phyloP scores from a whole-genome alignment of 2,113 vertebrate species.

The Hemichromis elongatus region DNA sequence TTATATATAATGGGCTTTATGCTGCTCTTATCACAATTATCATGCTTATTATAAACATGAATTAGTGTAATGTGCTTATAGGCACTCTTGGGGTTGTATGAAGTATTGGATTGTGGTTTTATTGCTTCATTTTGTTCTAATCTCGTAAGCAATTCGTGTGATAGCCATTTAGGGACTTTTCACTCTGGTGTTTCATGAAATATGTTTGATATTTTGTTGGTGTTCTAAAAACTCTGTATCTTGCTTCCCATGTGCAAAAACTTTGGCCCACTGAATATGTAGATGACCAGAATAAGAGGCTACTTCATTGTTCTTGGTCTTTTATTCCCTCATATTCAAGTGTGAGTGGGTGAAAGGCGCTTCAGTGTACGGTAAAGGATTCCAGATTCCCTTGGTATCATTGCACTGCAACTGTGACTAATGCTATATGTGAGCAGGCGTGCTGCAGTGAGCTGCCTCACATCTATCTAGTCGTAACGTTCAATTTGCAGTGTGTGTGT shows the following conservation, averaged over 20 bases:
- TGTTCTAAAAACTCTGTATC: background rate
- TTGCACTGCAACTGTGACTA: conserved; percentile 68
- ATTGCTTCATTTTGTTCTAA: background rate
- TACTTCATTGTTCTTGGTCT: background rate
- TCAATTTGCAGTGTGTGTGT: background rate
- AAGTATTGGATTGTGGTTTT: background rate
- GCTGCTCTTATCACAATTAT: background rate
- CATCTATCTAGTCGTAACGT: conserved; percentile 15
- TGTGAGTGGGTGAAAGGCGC: conserved; percentile 56
- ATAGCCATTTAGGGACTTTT: background rate
- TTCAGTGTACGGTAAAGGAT: conserved; percentile 34
- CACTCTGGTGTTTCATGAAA: background rate
- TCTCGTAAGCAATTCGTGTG: background rate
- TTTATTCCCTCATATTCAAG: conserved; percentile 2
- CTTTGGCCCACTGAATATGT: conserved; percentile 42
- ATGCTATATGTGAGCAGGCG: conserved; percentile 65
- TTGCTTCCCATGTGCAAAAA: background rate
- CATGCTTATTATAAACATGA: background rate
- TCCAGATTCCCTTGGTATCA: conserved; percentile 50
- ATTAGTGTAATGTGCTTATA: background rate
- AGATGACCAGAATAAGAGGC: conserved; percentile 14
- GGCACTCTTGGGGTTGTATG: background rate
- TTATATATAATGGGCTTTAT: background rate
- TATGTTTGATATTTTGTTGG: background rate
- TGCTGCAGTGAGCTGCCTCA: conserved; percentile 63